These are phyloP conservation scores for Himalopsyche phryganea DNA, from an alignment of 1,140 invertebrate genomes.

Conservation along the genomic window DNA sequence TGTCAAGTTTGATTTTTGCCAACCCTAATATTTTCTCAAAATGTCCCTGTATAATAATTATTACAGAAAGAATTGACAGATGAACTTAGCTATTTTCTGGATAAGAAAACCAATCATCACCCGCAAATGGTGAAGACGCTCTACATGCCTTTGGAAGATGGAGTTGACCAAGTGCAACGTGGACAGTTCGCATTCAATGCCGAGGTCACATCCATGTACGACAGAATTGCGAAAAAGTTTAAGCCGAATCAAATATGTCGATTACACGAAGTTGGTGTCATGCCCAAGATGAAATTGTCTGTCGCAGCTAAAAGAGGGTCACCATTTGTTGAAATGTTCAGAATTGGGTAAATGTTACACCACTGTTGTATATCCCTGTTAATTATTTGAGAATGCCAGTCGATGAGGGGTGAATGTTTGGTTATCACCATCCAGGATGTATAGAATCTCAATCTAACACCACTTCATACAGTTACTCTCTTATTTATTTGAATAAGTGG, in stretches of 20 bases:
- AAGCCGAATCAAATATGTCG: conserved; percentile 9
- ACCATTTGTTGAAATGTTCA: conserved; percentile 14
- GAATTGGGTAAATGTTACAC: conserved; percentile 6
- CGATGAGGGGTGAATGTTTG: too few species aligned
- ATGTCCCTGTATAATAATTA: too few species aligned
- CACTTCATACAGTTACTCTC: too few species aligned
- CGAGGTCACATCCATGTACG: not conserved
- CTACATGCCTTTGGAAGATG: not conserved
- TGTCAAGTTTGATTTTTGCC: too few species aligned
- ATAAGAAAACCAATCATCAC: conserved; percentile 2
- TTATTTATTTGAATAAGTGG: too few species aligned
- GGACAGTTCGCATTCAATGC: conserved; percentile 2
- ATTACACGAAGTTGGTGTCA: conserved; percentile 7
- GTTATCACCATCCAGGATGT: too few species aligned
- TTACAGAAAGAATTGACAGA: not conserved
- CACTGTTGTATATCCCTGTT: too few species aligned
- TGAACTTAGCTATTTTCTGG: not conserved
- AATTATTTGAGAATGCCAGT: too few species aligned
- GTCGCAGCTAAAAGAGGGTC: conserved; percentile 3
- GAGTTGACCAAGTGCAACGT: conserved; percentile 1
- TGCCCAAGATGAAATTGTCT: conserved; percentile 5
- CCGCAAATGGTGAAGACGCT: not conserved
- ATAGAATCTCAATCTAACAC: too few species aligned
- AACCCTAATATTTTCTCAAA: too few species aligned
- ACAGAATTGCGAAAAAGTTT: conserved; percentile 9